These are phyloP conservation scores for Melanostoma mellinum DNA, from an alignment of 2,888 invertebrate genomes.

Conservation along the genomic window DNA sequence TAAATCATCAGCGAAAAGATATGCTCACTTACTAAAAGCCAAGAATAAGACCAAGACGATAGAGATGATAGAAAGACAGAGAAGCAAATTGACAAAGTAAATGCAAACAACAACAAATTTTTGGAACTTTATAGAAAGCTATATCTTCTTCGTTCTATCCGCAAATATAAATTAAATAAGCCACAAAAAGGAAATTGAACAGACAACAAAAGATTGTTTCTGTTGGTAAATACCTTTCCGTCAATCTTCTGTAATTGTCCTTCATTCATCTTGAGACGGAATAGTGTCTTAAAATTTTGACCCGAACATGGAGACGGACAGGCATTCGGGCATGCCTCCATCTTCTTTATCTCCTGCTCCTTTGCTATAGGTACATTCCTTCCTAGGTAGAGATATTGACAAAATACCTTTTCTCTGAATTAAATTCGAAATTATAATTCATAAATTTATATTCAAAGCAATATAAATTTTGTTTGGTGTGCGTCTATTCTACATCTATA, in stretches of 20 bases:
- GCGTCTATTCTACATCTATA: slow-evolving; percentile 10
- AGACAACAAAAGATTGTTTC: slow-evolving; percentile 73
- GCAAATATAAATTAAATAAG: slow-evolving; percentile 72
- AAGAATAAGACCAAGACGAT: not conserved
- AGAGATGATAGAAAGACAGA: not conserved
- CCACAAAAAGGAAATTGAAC: slow-evolving; percentile 72
- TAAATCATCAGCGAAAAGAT: slow-evolving; percentile 34
- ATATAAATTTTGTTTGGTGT: slow-evolving; percentile 24
- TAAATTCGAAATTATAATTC: slow-evolving; percentile 67
- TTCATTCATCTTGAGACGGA: slow-evolving; percentile 44
- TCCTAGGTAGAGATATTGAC: slow-evolving; percentile 10
- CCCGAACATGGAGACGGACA: slow-evolving; percentile 28
- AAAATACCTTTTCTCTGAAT: slow-evolving; percentile 34
- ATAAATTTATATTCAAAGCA: slow-evolving; percentile 72
- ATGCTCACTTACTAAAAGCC: slow-evolving; percentile 22
- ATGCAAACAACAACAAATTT: slow-evolving; percentile 62
- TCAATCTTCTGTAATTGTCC: slow-evolving; percentile 42
- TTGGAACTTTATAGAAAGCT: slow-evolving; percentile 44
- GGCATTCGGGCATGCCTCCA: not conserved
- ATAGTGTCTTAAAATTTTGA: slow-evolving; percentile 46
- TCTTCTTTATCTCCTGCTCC: not conserved
- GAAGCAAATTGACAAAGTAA: slow-evolving; percentile 62
- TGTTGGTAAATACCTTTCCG: slow-evolving; percentile 64
- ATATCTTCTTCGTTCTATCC: slow-evolving; percentile 37
- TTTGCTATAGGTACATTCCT: not conserved